Percentiles rank a stretch among this genome's conserved stretches.
Evolutionary conservation across 1,140 invertebrate genomes (phyloP).

Genomic region (Archivesica marissinica): DNA sequence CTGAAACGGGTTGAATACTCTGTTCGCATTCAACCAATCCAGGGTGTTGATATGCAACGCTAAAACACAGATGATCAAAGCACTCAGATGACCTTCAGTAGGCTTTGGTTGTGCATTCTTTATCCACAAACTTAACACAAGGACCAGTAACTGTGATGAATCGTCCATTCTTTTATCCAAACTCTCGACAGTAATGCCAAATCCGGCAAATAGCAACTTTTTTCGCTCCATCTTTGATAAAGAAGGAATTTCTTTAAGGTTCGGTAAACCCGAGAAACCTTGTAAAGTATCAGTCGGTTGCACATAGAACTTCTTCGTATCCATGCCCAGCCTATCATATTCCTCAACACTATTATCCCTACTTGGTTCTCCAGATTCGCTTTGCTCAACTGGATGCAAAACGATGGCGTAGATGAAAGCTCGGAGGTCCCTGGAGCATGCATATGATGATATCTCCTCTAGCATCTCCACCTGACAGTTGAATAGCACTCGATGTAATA

Average conservation of each 20-base stretch:
- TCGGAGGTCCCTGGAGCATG: constrained; percentile 87
- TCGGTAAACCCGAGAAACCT: constrained; percentile 71
- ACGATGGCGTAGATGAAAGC: constrained; percentile 88
- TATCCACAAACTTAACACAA: constrained; percentile 89
- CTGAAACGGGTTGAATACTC: background rate
- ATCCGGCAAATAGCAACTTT: constrained; percentile 68
- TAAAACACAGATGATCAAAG: constrained; percentile 72
- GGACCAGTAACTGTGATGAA: constrained; percentile 86
- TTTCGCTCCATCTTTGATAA: constrained; percentile 50
- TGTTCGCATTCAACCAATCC: constrained; percentile 42
- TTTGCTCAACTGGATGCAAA: constrained; percentile 13
- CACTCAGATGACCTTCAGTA: constrained; percentile 66
- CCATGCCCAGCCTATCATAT: constrained; percentile 77
- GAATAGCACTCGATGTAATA: constrained; percentile 88
- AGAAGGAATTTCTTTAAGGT: constrained; percentile 66
- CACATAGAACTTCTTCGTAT: constrained; percentile 74
- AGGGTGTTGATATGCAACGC: constrained; percentile 68
- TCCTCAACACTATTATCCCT: constrained; percentile 80
- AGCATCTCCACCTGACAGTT: constrained; percentile 90
- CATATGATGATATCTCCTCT: constrained; percentile 86
- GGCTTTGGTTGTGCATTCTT: constrained; percentile 81
- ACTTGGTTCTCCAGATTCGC: constrained; percentile 37
- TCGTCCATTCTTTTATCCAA: constrained; percentile 47
- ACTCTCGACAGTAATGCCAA: constrained; percentile 55
- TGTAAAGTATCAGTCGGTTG: constrained; percentile 65